phyloP scores from a whole-genome alignment of 1,140 invertebrate genomes.

The Nixonia krombeini region DNA sequence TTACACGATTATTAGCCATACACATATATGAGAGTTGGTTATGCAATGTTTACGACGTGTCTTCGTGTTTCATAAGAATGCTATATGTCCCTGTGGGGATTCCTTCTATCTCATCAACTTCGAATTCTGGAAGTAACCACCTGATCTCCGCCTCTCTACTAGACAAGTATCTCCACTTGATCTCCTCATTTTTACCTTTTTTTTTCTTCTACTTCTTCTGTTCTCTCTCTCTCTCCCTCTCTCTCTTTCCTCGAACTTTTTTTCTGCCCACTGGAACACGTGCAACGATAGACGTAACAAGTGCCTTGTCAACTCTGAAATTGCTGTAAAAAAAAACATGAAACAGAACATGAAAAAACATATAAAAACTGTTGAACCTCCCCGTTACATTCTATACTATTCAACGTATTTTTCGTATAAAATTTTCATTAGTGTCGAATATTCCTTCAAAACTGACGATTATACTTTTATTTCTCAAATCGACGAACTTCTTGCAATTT shows the following conservation, averaged over 20 bases:
- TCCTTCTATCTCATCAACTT: conserved; percentile 19
- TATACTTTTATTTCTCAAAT: too few species aligned
- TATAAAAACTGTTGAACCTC: too few species aligned
- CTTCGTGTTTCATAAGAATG: conserved; percentile 6
- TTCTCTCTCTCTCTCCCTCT: too few species aligned
- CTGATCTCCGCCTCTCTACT: conserved; percentile 38
- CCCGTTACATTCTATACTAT: too few species aligned
- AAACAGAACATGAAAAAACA: too few species aligned
- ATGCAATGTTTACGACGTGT: conserved; percentile 27
- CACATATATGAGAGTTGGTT: conserved; percentile 38
- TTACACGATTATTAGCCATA: conserved; percentile 33
- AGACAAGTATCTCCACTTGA: conserved; percentile 39
- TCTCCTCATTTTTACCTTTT: conserved; percentile 30
- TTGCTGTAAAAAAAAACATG: conserved; percentile 29
- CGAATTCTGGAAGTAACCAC: conserved; percentile 25
- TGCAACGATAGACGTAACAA: conserved; percentile 58
- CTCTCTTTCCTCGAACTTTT: conserved; percentile 36
- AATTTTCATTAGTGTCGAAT: too few species aligned
- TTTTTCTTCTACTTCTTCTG: conserved; percentile 28
- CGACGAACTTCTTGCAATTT: too few species aligned
- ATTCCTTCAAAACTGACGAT: too few species aligned
- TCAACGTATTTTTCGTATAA: too few species aligned
- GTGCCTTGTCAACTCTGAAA: conserved; percentile 56
- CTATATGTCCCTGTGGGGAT: conserved; percentile 4
- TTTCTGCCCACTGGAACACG: conserved; percentile 59